Percentiles rank a stretch among this genome's conserved stretches.
Evolutionary conservation across 30 jellyfish, hydroid and myxozoan genomes (phyloP).

Genomic region (Nemopilema nomurai): DNA sequence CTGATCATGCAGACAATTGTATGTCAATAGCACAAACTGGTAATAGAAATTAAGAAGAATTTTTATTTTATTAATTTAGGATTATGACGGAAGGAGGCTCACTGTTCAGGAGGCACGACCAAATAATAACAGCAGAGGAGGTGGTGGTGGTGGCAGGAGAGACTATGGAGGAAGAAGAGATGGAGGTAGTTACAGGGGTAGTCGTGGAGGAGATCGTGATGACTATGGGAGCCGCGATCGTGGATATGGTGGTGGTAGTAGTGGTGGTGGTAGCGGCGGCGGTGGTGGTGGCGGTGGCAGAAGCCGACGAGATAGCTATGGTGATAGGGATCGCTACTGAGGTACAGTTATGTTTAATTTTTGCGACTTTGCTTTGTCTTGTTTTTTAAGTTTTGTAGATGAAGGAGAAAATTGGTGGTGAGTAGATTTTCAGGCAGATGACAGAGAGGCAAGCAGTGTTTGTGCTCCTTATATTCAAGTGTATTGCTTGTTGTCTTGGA

Average conservation of each 20-base stretch:
- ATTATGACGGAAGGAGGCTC: conserved; percentile 54
- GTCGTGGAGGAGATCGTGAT: conserved; percentile 27
- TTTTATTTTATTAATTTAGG: conserved; percentile 3
- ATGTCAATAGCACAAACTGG: too few species aligned
- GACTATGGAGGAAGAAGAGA: conserved; percentile 14
- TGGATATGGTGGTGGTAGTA: conserved; percentile 32
- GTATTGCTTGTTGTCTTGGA: not conserved
- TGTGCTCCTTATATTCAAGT: not conserved
- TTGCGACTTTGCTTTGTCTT: not conserved
- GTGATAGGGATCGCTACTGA: conserved; percentile 42
- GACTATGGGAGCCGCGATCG: conserved; percentile 11
- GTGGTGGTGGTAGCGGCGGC: too few species aligned
- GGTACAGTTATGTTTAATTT: not conserved
- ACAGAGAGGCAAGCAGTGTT: not conserved
- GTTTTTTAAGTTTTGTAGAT: not conserved
- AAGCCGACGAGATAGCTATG: conserved; percentile 47
- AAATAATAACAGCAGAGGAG: conserved; percentile 31
- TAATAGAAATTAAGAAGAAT: too few species aligned
- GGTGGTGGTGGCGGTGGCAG: conserved; percentile 53
- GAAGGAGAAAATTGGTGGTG: not conserved
- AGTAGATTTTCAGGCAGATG: not conserved
- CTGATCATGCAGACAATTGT: too few species aligned
- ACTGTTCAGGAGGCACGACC: conserved; percentile 62
- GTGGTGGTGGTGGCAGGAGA: conserved; percentile 43
- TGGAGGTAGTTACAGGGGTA: conserved; percentile 18